Conservation (phyloP, 2,797 vertebrate genomes). For the Platyrinchus mystaceus region DNA sequence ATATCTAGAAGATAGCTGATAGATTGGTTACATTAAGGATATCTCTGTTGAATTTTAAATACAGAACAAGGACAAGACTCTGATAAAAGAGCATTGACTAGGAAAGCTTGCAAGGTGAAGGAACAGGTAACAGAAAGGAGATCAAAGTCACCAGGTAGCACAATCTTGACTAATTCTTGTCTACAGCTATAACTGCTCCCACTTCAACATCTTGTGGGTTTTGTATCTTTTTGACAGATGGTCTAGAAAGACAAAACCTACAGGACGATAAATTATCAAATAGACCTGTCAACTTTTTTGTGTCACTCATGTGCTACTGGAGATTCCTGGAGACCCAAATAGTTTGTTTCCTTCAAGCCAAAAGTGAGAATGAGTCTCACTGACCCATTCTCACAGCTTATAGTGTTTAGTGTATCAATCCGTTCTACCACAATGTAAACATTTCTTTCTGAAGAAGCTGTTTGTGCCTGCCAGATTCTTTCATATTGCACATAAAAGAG, state of each 20-base stretch:
- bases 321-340: neutral
- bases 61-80: neutral
- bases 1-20: neutral
- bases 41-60: conserved; percentile 23
- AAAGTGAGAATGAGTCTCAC: neutral
- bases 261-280: neutral
- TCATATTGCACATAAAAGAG: neutral
- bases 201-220: neutral
- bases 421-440: neutral
- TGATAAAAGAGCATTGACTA: neutral
- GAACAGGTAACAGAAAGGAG: neutral
- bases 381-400: neutral
- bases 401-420: neutral
- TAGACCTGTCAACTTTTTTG: neutral
- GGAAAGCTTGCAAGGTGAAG: neutral
- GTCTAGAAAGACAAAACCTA: neutral
- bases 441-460: neutral
- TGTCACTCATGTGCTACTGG: neutral
- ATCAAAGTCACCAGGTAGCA: neutral
- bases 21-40: neutral
- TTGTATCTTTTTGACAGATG: neutral
- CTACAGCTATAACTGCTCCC: neutral
- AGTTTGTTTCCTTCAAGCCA: neutral
- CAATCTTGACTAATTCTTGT: neutral
- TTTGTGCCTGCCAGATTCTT: neutral